These are phyloP conservation scores for Melanotaenia maccullochi DNA, from an alignment of 2,797 vertebrate species.

Conservation along the genomic window DNA sequence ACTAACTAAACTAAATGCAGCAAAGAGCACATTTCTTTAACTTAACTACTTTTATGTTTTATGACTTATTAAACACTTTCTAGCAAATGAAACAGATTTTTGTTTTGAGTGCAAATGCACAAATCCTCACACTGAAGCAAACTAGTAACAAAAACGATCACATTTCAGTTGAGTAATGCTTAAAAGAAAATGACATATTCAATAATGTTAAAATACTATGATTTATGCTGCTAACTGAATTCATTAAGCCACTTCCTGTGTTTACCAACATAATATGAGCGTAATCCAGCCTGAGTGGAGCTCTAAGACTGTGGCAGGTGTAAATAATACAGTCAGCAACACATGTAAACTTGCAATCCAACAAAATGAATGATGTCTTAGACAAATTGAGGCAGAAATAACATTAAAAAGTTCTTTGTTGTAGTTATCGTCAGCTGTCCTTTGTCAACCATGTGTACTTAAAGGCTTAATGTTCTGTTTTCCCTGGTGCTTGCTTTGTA, in stretches of 20 bases:
- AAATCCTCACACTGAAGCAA: not conserved
- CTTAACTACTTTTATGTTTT: constrained; percentile 1
- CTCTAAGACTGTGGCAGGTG: not conserved
- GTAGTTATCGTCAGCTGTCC: not conserved
- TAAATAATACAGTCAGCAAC: not conserved
- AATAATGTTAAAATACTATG: not conserved
- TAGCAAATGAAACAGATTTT: constrained; percentile 16
- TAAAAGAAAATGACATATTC: not conserved
- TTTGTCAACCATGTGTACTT: constrained; percentile 21
- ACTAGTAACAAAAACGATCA: not conserved
- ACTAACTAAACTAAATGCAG: no score
- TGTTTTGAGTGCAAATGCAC: accelerated
- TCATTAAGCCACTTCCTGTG: not conserved
- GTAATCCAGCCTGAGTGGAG: not conserved
- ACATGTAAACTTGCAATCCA: not conserved
- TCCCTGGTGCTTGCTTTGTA: constrained; percentile 25
- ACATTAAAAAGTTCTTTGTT: not conserved
- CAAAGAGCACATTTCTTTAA: no score
- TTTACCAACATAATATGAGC: not conserved
- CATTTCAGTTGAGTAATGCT: not conserved
- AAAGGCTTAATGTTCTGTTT: constrained; percentile 12
- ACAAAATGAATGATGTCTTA: not conserved
- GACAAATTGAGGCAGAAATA: not conserved
- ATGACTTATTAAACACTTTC: not conserved
- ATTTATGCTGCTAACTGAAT: not conserved